These are phyloP conservation scores for Riparia riparia DNA, from an alignment of 2,113 vertebrate species.

Conservation along the genomic window DNA sequence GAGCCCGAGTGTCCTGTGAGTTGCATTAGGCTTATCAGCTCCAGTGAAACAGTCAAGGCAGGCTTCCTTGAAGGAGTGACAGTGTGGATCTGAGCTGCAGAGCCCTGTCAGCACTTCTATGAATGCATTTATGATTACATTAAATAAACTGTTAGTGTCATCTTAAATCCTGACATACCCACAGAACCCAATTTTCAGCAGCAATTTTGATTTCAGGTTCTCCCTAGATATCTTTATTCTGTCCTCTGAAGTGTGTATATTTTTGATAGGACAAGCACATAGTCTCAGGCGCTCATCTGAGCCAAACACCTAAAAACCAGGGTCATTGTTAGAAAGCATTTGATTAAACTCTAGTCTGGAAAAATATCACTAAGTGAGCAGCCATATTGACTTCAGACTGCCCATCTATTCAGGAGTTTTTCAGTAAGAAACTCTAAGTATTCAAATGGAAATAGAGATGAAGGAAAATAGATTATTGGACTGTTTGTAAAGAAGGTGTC, in stretches of 20 bases:
- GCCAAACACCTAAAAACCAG: neutral
- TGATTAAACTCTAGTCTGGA: neutral
- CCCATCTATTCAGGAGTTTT: neutral
- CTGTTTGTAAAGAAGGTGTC: neutral
- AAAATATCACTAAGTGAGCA: neutral
- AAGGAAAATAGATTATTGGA: neutral
- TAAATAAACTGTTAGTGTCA: neutral
- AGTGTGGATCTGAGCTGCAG: neutral
- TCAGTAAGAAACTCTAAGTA: neutral
- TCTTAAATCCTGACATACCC: neutral
- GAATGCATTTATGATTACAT: neutral
- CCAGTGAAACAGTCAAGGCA: neutral
- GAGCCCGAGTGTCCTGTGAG: neutral
- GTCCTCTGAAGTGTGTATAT: neutral
- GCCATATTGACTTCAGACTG: neutral
- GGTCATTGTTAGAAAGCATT: fast-evolving
- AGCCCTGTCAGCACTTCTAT: neutral
- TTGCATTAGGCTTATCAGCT: neutral
- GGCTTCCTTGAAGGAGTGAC: neutral
- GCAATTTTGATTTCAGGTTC: neutral
- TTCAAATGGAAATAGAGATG: neutral
- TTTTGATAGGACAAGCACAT: neutral
- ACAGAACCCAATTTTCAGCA: neutral
- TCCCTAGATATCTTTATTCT: neutral
- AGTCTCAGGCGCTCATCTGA: neutral